Percentiles rank a stretch among this genome's conserved stretches.
Conservation (phyloP, 2,113 vertebrate genomes). For the Pungitius pungitius region DNA sequence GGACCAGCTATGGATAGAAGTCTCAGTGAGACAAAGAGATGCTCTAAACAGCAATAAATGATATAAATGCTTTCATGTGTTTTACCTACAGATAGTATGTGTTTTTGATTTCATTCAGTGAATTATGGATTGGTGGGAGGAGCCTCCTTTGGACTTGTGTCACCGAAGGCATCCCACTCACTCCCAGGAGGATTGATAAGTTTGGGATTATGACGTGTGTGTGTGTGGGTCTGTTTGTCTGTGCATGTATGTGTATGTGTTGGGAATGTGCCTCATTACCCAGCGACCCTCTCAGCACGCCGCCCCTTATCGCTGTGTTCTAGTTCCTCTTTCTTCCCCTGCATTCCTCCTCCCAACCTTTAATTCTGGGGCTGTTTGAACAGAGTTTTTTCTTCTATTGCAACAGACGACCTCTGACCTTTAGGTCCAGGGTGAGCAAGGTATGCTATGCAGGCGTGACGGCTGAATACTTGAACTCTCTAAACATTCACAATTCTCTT, state of each 20-base stretch:
- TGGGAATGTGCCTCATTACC: neutral
- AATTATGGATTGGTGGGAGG: neutral
- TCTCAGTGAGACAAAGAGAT: no score
- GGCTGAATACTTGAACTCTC: slow-evolving; percentile 20
- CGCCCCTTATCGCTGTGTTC: slow-evolving; percentile 52
- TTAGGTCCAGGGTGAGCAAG: slow-evolving; percentile 71
- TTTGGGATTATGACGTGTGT: neutral
- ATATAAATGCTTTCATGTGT: neutral
- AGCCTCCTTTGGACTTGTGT: neutral
- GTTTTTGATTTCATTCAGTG: neutral
- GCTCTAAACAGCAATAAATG: no score
- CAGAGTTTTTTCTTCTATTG: slow-evolving; percentile 77
- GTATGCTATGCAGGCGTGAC: slow-evolving; percentile 71
- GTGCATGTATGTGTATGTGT: neutral
- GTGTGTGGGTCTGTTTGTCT: neutral
- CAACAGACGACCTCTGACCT: slow-evolving; percentile 79
- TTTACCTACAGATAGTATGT: neutral
- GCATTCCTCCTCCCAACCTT: slow-evolving; percentile 64
- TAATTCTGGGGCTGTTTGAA: slow-evolving; percentile 81
- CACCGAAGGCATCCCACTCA: neutral
- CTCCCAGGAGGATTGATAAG: neutral
- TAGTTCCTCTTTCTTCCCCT: neutral
- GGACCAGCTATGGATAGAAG: no score
- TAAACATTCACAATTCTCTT: neutral
- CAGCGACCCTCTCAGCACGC: slow-evolving; percentile 69